phyloP scores from a whole-genome alignment of 2,113 vertebrate species.

The Trogon melanurus region DNA sequence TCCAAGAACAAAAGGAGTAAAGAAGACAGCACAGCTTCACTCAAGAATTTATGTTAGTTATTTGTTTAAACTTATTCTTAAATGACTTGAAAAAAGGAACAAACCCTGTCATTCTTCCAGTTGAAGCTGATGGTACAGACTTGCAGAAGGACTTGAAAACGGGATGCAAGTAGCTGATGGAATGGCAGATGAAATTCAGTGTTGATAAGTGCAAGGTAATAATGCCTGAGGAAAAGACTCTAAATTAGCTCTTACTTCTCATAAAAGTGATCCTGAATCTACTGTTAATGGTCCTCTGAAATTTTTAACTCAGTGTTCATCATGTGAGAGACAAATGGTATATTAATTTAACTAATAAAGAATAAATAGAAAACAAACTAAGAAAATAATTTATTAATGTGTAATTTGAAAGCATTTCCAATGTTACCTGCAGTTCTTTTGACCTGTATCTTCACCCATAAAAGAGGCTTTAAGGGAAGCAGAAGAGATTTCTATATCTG shows the following conservation, averaged over 20 bases:
- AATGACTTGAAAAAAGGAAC: background rate
- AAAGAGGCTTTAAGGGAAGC: background rate
- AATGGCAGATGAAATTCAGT: background rate
- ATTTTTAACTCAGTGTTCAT: background rate
- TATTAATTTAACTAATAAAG: background rate
- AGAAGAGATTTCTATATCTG: background rate
- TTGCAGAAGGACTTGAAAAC: background rate
- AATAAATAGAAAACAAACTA: background rate
- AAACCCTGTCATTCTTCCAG: background rate
- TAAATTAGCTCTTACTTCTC: background rate
- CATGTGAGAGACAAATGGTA: background rate
- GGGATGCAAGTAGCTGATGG: accelerated
- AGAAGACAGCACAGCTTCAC: background rate
- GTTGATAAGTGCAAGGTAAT: background rate
- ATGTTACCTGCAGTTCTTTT: background rate
- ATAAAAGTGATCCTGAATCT: background rate
- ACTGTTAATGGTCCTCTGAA: background rate
- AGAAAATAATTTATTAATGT: background rate
- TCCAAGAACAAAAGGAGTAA: background rate
- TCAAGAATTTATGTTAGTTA: background rate
- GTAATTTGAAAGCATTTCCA: background rate
- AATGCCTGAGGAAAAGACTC: background rate
- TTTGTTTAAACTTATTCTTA: background rate
- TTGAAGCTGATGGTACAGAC: background rate
- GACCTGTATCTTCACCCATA: background rate